A percentile compares a stretch with the other conserved stretches of the same genome.
Evolutionary conservation across 1,140 invertebrate species (phyloP).

Genomic region (Caerostris extrusa): DNA sequence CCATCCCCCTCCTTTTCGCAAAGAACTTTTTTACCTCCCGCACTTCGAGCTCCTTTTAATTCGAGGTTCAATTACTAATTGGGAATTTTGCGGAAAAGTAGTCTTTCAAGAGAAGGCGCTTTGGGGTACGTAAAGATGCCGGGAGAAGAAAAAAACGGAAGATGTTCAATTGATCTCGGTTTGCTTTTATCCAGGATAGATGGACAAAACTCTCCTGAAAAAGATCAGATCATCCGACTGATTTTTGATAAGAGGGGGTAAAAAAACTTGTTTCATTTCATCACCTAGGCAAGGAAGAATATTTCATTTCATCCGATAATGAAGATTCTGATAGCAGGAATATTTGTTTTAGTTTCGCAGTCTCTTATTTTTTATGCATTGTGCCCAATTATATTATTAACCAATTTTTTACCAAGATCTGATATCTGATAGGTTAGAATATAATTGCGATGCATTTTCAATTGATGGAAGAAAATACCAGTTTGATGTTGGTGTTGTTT

Average conservation of each 20-base stretch:
- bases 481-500: too few relatives aligned
- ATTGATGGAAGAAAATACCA: too few relatives aligned
- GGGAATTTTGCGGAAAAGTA: constrained; percentile 77
- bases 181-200: neutral
- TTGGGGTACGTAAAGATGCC: constrained; percentile 58
- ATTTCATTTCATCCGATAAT: neutral
- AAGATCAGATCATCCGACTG: constrained; percentile 8
- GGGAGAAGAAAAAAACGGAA: constrained; percentile 54
- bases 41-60: constrained; percentile 59
- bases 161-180: constrained; percentile 31
- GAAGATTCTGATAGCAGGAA: neutral
- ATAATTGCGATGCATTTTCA: too few relatives aligned
- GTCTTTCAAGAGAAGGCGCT: constrained; percentile 73
- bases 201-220: constrained; percentile 15
- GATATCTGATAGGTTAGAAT: too few relatives aligned
- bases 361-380: too few relatives aligned
- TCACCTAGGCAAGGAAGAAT: neutral
- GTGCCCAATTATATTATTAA: too few relatives aligned
- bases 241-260: neutral
- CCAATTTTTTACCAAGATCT: too few relatives aligned
- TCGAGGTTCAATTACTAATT: constrained; percentile 77
- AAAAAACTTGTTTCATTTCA: constrained; percentile 20
- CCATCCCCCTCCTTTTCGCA: constrained; percentile 36
- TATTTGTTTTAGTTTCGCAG: too few relatives aligned
- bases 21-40: constrained; percentile 47